phyloP scores from a whole-genome alignment of 2,888 invertebrate genomes.

The Pollenia angustigena region DNA sequence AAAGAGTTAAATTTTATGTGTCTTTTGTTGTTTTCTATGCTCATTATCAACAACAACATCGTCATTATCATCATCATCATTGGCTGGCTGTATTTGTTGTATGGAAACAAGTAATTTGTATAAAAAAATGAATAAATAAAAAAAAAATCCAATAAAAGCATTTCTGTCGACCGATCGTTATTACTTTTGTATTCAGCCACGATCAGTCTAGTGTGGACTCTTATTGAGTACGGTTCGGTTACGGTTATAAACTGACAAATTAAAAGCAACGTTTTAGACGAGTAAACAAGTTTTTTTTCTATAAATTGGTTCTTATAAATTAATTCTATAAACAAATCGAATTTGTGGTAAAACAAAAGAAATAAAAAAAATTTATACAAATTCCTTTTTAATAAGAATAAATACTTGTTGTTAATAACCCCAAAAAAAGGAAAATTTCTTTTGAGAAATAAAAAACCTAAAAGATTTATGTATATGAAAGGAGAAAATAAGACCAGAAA shows the following conservation, averaged over 20 bases:
- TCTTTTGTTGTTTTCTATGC: slow-evolving; percentile 22
- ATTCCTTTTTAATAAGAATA: neutral
- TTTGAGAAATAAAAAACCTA: slow-evolving; percentile 34
- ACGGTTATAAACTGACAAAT: slow-evolving; percentile 24
- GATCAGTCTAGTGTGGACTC: slow-evolving; percentile 73
- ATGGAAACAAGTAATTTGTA: slow-evolving; percentile 41
- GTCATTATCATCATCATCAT: slow-evolving; percentile 6
- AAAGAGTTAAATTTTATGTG: slow-evolving; percentile 36
- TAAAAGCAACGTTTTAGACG: slow-evolving; percentile 31
- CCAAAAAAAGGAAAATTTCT: slow-evolving; percentile 12
- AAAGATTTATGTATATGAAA: slow-evolving; percentile 11
- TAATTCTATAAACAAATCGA: slow-evolving; percentile 28
- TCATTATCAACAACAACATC: slow-evolving; percentile 36
- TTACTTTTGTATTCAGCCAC: slow-evolving; percentile 57
- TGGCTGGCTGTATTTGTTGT: slow-evolving; percentile 38
- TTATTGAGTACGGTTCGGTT: slow-evolving; percentile 72
- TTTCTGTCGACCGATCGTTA: slow-evolving; percentile 46
- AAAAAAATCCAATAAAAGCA: slow-evolving; percentile 21
- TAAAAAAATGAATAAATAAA: slow-evolving; percentile 37
- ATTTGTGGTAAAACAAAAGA: slow-evolving; percentile 44
- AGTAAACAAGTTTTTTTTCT: slow-evolving; percentile 29
- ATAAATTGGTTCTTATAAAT: slow-evolving; percentile 8
- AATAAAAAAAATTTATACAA: neutral
- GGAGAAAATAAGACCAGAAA: too few species aligned
- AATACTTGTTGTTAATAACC: neutral